Evolutionary conservation across 2,888 invertebrate species (phyloP).

Genomic region (Hirtodrosophila confusa): DNA sequence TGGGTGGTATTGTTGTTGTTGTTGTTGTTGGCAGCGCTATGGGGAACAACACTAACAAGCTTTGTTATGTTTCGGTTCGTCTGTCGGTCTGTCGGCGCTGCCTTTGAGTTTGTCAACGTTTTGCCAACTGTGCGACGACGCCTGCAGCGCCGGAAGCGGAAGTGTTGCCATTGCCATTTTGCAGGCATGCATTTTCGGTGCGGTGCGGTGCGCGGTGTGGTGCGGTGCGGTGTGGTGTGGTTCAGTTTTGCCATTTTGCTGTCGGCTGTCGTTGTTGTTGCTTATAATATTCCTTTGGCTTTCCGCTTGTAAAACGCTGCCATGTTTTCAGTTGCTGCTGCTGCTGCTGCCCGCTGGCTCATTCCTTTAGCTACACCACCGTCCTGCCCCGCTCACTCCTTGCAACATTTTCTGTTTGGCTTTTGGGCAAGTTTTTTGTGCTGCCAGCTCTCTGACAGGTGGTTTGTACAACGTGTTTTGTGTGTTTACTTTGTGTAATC

Average conservation of each 20-base stretch:
- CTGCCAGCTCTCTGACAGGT: constrained; percentile 67
- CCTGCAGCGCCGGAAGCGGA: constrained; percentile 77
- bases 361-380: background rate
- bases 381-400: constrained; percentile 1
- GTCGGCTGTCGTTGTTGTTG: constrained; percentile 33
- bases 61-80: constrained; percentile 66
- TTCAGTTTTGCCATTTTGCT: constrained; percentile 53
- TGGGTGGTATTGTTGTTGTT: constrained; percentile 7
- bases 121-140: constrained; percentile 69
- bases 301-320: constrained; percentile 71
- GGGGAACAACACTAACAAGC: constrained; percentile 70
- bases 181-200: constrained; percentile 66
- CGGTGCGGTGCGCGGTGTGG: constrained; percentile 21
- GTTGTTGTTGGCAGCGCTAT: constrained; percentile 49
- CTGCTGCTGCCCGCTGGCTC: constrained; percentile 10
- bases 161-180: constrained; percentile 79
- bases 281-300: constrained; percentile 74
- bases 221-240: constrained; percentile 10
- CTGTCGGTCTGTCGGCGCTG: constrained; percentile 45
- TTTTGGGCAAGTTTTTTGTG: constrained; percentile 45
- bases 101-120: constrained; percentile 74
- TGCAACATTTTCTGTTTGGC: constrained; percentile 24
- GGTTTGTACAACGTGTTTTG: constrained; percentile 65
- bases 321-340: constrained; percentile 45
- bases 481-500: constrained; percentile 76